Evolutionary conservation across 2,113 vertebrate genomes (phyloP), one percentile per base, ranked within the genome.

Genomic region (Eolophus roseicapilla): DNA sequence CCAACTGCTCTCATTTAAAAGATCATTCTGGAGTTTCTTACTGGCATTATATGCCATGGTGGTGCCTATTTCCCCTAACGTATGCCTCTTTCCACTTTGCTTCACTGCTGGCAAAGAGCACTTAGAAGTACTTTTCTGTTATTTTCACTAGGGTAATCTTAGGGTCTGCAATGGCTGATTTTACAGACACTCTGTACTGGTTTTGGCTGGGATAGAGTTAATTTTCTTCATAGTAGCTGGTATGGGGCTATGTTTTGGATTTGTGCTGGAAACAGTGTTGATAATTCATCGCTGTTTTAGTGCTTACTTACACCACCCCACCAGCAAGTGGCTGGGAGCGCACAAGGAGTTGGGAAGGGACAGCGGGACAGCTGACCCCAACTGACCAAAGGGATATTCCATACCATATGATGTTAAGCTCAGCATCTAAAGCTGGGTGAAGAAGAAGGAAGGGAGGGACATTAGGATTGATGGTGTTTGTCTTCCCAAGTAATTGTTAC

Each of bases 111-210:
- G 47, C 44, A 67, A 92, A 82, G 60, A 91, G 47, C 86, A 65
- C 81, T 86, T 70, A 64, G 50, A 65, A 80, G 39, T 84, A 87
- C 35, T 95, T 93, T 81, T 65, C 85, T 86, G 62, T 37, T 92
- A 60, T 95, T 95, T 93, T 86, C 43, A 39, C 43, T 46, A 37
- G 50, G 53, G 31, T 63, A 75, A 86, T 77, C 71, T 86, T 75
- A 49, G 37, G 31, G 46, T 77, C 69, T 75, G 13, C 86, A 75
- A 79, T 79, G 62, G 39, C 73, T 89, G 69, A 52, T 78, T 52
- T 90, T 75, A 78, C 39, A 44, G 65, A 29, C 27, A 11, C 31
- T 69, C 33, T 35, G 17, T 14, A 13, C 16, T 70, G 41, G 1
- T 70, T 90, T 90, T 63, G 55, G 9, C 14, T 63, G 17, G 29